Percentiles rank a stretch among this genome's conserved stretches.
Conservation (phyloP, 2,113 vertebrate genomes). For the Alethe diademata region DNA sequence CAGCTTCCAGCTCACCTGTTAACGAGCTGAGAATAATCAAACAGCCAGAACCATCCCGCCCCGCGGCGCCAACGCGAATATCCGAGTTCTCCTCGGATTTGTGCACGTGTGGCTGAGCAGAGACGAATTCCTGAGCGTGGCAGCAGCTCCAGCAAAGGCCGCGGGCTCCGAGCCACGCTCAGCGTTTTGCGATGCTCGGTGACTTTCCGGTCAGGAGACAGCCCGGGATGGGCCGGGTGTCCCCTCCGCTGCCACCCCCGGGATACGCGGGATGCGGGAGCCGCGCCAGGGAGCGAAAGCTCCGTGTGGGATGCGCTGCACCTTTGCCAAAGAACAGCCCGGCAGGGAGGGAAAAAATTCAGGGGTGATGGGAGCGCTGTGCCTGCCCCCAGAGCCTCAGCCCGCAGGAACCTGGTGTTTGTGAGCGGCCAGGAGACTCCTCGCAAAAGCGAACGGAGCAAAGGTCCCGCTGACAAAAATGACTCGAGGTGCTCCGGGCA, state of each 20-base stretch:
- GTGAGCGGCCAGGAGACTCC: fast-evolving
- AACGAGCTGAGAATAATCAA: background rate
- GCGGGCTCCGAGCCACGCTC: background rate
- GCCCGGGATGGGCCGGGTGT: background rate
- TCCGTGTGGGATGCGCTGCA: background rate
- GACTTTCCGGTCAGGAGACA: constrained; percentile 34
- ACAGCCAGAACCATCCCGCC: background rate
- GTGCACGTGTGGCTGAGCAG: background rate
- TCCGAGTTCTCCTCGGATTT: fast-evolving
- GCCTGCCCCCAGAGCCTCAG: background rate
- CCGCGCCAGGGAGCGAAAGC: background rate
- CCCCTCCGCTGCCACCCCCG: background rate
- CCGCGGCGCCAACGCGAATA: background rate
- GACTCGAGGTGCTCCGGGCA: background rate
- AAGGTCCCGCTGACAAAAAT: background rate
- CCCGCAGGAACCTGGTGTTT: fast-evolving
- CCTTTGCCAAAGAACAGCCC: background rate
- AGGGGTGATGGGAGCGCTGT: background rate
- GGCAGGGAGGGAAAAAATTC: background rate
- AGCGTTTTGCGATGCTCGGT: background rate
- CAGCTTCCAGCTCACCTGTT: background rate
- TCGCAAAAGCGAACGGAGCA: too few species aligned
- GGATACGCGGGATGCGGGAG: too few species aligned
- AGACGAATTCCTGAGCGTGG: background rate
- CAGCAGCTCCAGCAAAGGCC: background rate